Base-by-base conservation (phyloP, 1,140 invertebrate species). In the Pinna nobilis region DNA sequence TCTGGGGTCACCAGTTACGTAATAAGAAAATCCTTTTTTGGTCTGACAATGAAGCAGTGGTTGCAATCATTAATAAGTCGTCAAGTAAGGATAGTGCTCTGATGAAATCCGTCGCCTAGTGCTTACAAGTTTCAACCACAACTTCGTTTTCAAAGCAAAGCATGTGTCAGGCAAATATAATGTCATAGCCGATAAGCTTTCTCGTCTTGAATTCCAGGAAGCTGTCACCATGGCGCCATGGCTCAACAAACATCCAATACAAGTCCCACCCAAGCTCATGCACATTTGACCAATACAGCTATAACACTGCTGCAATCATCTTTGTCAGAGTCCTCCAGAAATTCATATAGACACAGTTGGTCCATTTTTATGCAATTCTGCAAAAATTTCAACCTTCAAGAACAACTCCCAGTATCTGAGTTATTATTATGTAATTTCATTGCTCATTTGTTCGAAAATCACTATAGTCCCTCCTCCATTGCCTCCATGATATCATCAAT, bases 41-140 rank as follows among this genome's bases (percentile, higher is more conserved):
- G 44, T 74, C 70, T 30, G 78, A 80, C 35, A 78, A 80, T 78
- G 23, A n/a, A n/a, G 63, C 71, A 25, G 68, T 77, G 4, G 72
- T 78, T 35, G 18, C 68, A 44, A 64, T 78, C 7, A 75, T 75
- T 2, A 80, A 80, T 28, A 80, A 78, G 63, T 33, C 53, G 30
- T 49, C 78, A 2, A 64, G 61, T 20, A 72, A 73, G 55, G 30
- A 74, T 18, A 41, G 41, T 35, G 13, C n/a, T 5, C 13, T 78
- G 2, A 78, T 78, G 76, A 35, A 15, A 41, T 61, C 78, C 15
- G 76, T 7, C 25, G 78, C 2, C 44, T 81, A 2, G 78, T 80
- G 1, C 9, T 69, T 37, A 41, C 53, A 32, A 4, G 25, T 25
- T 7, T 79, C 2, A 55, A 68, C 7, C 69, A 37, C 37, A 79